Conservation (phyloP, 2,888 invertebrate genomes). For the Frankliniella fusca region DNA sequence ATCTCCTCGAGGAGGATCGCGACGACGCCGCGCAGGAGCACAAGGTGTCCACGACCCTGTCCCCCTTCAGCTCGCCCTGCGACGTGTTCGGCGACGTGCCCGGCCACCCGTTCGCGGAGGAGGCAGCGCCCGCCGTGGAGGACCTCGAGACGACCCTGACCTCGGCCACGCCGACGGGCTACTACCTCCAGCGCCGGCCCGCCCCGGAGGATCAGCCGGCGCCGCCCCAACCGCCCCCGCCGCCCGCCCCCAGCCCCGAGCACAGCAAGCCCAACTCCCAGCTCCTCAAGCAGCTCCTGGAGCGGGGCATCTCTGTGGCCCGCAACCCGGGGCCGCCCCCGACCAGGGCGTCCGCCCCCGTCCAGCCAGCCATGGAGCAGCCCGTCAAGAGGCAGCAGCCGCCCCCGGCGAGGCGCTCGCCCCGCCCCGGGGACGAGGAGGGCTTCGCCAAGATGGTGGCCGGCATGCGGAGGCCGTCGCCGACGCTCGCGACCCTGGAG, state of each 20-base stretch:
- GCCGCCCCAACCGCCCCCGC: conserved; percentile 12
- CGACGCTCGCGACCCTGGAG: not conserved
- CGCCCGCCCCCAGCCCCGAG: not conserved
- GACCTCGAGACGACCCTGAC: not conserved
- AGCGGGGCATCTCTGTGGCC: not conserved
- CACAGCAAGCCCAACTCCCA: not conserved
- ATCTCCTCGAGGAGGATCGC: no score
- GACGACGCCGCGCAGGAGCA: no score
- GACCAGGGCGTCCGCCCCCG: not conserved
- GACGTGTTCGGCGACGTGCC: not conserved
- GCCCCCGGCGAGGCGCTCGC: not conserved
- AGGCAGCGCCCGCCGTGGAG: not conserved
- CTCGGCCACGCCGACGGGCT: not conserved
- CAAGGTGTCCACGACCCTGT: conserved; percentile 12
- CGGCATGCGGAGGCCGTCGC: not conserved
- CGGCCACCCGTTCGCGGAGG: not conserved
- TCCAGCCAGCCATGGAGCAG: not conserved
- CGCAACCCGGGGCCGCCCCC: not conserved
- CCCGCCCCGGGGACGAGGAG: not conserved
- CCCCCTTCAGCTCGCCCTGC: not conserved
- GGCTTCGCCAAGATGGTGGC: conserved; percentile 15
- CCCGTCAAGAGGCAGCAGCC: not conserved
- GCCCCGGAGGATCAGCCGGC: not conserved
- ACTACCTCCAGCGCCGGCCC: not conserved
- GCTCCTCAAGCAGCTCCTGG: conserved; percentile 1